These are phyloP conservation scores for Diadema setosum DNA, from an alignment of 35 echinoderm and acorn worm genomes.

Conservation along the genomic window DNA sequence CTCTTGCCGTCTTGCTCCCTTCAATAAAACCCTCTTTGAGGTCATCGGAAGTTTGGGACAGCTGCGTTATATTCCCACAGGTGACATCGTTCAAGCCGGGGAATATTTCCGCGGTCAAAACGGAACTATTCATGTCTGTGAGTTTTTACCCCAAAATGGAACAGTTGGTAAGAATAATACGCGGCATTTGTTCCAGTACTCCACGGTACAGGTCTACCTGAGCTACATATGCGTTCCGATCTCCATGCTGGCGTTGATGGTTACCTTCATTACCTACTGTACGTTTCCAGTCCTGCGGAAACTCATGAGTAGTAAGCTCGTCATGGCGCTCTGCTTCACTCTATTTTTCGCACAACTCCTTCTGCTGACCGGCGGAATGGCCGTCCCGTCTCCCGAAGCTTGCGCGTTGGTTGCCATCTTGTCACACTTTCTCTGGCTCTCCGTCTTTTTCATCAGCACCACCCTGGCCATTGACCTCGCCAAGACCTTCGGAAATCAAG, in stretches of 20 bases:
- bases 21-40: too few species aligned
- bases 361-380: constrained; percentile 14
- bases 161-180: not conserved
- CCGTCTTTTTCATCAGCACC: constrained; percentile 7
- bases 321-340: constrained; percentile 10
- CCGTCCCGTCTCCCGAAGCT: not conserved
- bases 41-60: too few species aligned
- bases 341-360: constrained; percentile 21
- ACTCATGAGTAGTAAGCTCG: not conserved
- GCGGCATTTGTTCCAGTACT: not conserved
- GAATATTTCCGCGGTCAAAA: too few species aligned
- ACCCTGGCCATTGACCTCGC: constrained; percentile 37
- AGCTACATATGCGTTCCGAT: not conserved
- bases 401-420: constrained; percentile 41
- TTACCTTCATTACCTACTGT: constrained; percentile 22
- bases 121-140: not conserved
- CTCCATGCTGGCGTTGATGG: not conserved
- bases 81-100: too few species aligned
- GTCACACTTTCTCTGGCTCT: constrained; percentile 57
- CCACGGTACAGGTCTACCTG: not conserved
- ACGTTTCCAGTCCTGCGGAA: constrained; percentile 8
- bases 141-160: not conserved
- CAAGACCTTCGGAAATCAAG: not conserved
- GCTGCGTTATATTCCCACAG: too few species aligned
- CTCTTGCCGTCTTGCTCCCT: too few species aligned